phyloP scores from a whole-genome alignment of 2,797 vertebrate genomes.

The Pogonophryne albipinna region DNA sequence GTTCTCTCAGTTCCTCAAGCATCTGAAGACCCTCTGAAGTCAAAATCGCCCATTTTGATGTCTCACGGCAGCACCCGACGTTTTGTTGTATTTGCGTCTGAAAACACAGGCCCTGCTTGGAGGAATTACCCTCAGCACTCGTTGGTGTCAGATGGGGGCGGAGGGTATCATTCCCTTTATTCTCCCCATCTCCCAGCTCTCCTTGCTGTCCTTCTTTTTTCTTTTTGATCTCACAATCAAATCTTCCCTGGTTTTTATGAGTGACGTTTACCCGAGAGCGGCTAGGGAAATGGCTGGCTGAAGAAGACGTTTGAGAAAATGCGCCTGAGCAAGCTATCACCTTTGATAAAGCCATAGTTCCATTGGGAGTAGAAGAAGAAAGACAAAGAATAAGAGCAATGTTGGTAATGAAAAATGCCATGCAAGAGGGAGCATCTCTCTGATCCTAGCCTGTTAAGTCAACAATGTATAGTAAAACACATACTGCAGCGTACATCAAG shows the following conservation, averaged over 20 bases:
- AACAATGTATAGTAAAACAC: conserved; percentile 67
- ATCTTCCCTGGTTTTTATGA: conserved; percentile 76
- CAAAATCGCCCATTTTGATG: conserved; percentile 81
- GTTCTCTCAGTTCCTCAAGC: conserved; percentile 82
- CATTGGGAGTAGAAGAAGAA: conserved; percentile 78
- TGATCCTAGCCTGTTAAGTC: conserved; percentile 74
- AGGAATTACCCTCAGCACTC: conserved; percentile 77
- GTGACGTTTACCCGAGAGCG: conserved; percentile 80
- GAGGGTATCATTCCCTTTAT: conserved; percentile 53
- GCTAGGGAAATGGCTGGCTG: conserved; percentile 76
- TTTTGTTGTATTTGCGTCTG: conserved; percentile 84
- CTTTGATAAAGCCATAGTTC: conserved; percentile 80
- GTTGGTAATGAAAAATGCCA: conserved; percentile 80
- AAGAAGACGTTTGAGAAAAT: conserved; percentile 84
- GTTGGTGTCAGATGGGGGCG: conserved; percentile 61
- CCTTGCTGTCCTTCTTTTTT: conserved; percentile 67
- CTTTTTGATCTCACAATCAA: conserved; percentile 86
- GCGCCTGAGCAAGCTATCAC: conserved; percentile 83
- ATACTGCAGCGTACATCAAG: conserved; percentile 64
- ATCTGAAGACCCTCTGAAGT: conserved; percentile 86
- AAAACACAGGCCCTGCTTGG: conserved; percentile 73
- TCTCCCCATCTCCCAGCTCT: conserved; percentile 42
- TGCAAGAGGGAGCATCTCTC: conserved; percentile 64
- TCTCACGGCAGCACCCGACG: conserved; percentile 72
- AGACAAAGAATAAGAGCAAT: conserved; percentile 66